Evolutionary conservation across 2,888 invertebrate genomes (phyloP), one percentile per base, ranked within the genome.

Genomic region (Saturnia japonica): DNA sequence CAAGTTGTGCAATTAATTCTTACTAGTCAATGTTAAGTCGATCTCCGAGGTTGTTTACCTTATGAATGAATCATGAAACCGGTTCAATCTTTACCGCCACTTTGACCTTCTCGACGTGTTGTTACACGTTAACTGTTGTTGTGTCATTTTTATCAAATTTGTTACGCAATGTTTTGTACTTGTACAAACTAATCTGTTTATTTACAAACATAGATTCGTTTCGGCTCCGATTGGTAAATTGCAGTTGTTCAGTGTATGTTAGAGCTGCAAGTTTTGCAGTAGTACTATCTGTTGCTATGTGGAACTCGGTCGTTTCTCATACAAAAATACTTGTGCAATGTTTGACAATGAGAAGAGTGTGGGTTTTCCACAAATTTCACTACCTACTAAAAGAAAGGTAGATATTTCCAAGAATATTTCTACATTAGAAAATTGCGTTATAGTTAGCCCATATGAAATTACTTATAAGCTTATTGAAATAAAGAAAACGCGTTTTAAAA

Each of bases 11-110:
- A 64, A 64, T 40, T 64, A 19, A 64, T 64, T 40, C 19, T 40
- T 40, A 40, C 19, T 40, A 19, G 19, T 2, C 64, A 34, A 11
- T 40, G 64, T 40, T 34, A 57, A 62, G 62, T 62, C 16, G 19
- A 40, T n/a, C 16, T 40, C 64, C n/a, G 40, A 64, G 64, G 64
- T 64, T 64, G 40, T 64, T 64, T 64, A 64, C 64, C 64, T 64
- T 64, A 64, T n/a, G 40, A 64, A 40, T 64, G 64, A 64, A 9
- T 64, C 64, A 64, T 64, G 40, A 12, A 40, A 40, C 64, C 40
- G 40, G 64, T 64, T 9, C 57, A 40, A 19, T 40, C 9, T 64
- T 34, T 34, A 64, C 40, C 40, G 64, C 16, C 64, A 40, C 34
- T 4, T 40, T n/a, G 40, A 8, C 64, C 64, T 34, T 64, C 25